Percentiles rank a stretch among this genome's conserved stretches.
These are phyloP conservation scores for Distichodus sexfasciatus DNA, from an alignment of 2,797 vertebrate genomes.

Conservation along the genomic window DNA sequence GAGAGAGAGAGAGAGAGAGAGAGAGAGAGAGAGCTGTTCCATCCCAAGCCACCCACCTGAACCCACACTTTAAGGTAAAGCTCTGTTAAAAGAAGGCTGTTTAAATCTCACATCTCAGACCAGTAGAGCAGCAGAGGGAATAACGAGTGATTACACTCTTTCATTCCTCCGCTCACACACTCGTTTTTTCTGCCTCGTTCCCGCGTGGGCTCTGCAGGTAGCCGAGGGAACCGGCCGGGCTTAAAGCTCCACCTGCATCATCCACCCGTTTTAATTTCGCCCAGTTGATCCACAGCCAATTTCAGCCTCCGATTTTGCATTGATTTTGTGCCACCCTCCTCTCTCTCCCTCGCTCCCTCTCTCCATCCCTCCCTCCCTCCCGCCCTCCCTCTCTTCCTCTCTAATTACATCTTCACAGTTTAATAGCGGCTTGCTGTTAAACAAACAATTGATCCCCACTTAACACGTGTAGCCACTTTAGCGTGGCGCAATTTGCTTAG, in stretches of 20 bases:
- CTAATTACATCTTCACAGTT: constrained; percentile 84
- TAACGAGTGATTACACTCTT: constrained; percentile 74
- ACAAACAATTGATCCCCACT: constrained; percentile 82
- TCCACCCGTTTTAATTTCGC: constrained; percentile 75
- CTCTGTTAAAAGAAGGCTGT: constrained; percentile 68
- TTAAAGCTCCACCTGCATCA: constrained; percentile 63
- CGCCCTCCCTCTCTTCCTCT: constrained; percentile 47
- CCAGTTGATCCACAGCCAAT: constrained; percentile 67
- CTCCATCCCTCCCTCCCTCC: constrained; percentile 34
- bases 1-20: background rate
- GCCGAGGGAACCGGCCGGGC: constrained; percentile 71
- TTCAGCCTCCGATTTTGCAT: constrained; percentile 74
- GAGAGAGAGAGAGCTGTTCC: too few relatives aligned
- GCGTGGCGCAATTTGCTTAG: constrained; percentile 87
- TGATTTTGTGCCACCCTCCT: constrained; percentile 67
- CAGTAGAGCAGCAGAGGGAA: constrained; percentile 73
- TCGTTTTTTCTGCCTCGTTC: constrained; percentile 74
- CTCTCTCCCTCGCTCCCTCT: constrained; percentile 52
- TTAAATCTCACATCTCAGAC: constrained; percentile 76
- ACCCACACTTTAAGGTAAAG: constrained; percentile 65
- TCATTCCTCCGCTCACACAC: constrained; percentile 64
- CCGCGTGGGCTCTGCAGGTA: constrained; percentile 74
- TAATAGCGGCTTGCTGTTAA: constrained; percentile 81
- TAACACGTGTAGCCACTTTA: constrained; percentile 82
- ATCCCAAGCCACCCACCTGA: constrained; percentile 50